phyloP scores from a whole-genome alignment of 2,113 vertebrate genomes.

The Atractosteus spatula region DNA sequence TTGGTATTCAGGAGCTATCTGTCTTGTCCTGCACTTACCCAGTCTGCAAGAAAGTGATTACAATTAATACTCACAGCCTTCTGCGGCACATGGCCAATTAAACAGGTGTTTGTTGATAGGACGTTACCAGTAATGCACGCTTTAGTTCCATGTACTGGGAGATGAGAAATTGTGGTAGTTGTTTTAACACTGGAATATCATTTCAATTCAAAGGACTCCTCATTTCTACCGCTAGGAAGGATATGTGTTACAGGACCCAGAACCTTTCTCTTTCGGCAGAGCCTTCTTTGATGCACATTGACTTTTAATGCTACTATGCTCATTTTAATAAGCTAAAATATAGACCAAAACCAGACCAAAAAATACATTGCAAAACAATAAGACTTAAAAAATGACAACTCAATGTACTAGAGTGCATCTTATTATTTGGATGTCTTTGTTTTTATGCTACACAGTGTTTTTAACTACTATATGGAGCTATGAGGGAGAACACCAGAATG shows the following conservation, averaged over 20 bases:
- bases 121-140: conserved; percentile 1
- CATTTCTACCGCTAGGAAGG: too few relatives aligned
- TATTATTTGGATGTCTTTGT: too few relatives aligned
- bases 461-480: too few relatives aligned
- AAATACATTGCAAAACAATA: too few relatives aligned
- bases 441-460: too few relatives aligned
- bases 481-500: neutral
- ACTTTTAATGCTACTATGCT: too few relatives aligned
- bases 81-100: neutral
- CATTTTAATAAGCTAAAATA: too few relatives aligned
- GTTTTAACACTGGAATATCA: neutral
- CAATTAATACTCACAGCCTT: conserved; percentile 26
- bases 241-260: too few relatives aligned
- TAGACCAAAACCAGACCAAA: too few relatives aligned
- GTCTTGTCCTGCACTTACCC: conserved; percentile 21
- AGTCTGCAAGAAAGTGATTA: conserved; percentile 35
- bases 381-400: too few relatives aligned
- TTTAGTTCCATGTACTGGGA: neutral
- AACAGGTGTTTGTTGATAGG: conserved; percentile 13
- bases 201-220: neutral
- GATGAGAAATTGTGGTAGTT: neutral
- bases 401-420: too few relatives aligned
- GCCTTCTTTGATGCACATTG: neutral
- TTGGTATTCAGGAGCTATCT: conserved; percentile 38
- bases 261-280: neutral